Base-by-base conservation (phyloP, 2,113 vertebrate genomes). In the Cyphomyrus discorhynchus region DNA sequence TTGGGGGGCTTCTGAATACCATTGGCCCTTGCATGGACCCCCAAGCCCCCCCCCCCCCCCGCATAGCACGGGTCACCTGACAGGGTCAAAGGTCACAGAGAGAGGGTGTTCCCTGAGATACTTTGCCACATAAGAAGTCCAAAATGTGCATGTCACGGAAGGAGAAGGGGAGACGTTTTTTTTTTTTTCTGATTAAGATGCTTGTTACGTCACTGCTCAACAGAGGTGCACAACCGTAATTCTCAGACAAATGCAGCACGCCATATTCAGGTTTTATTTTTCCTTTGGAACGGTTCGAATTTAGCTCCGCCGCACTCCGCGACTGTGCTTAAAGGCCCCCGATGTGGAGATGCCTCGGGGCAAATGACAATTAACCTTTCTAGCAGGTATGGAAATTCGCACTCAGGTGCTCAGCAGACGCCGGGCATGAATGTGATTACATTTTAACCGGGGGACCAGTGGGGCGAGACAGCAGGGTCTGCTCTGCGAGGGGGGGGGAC, bases 391-490 rank as follows among this genome's bases (percentile, higher is more conserved):
- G 92, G 90, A 92, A 91, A 92, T 92, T 90, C 90, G 77, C 88
- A 66, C 45, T 92, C 74, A 74, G 87, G 47, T 92, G 88, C 87
- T 91, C 89, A 86, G 90, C 47, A 70, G 89, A 46, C 90, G 89
- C 74, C 90, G 45, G 88, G 90, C 87, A 90, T 89, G 90, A 91
- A 91, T 92, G 91, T 92, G 91, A 90, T 92, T 92, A 89, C 89
- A 92, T 96, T 97, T 96, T 96, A 96, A 96, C 97, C 97, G 96
- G 77, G 49, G 80, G 74, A 35, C 95, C 96, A 96, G 96, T 97
- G 88, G 88, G 52, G 62, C 27, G 62, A 77, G 66, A 74, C 88
- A 47, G 21, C 24, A n/a, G 11, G 87, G 35, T 88, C 21, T 15
- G 62, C 45, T 50, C 45, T 80, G 19, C 21, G 39, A 42, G 31